Percentiles rank a stretch among this genome's conserved stretches.
Evolutionary conservation across 2,797 vertebrate genomes (phyloP).

Genomic region (Acipenser oxyrinchus): DNA sequence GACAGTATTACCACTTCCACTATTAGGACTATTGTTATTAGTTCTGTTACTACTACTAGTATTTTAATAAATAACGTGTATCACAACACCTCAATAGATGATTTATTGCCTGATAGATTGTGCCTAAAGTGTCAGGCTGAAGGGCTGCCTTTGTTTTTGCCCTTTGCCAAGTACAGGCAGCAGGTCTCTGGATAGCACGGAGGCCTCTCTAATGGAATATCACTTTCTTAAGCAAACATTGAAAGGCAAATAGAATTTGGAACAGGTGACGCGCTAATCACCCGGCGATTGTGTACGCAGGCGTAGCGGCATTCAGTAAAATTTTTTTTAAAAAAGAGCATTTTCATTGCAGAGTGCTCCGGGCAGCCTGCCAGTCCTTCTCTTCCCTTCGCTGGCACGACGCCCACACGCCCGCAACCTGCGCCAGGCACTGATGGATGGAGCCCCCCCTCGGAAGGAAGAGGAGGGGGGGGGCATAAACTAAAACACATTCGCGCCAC

Average conservation of each 20-base stretch:
- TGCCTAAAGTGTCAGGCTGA: too few relatives aligned
- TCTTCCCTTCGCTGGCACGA: slow-evolving; percentile 39
- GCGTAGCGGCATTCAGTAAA: slow-evolving; percentile 45
- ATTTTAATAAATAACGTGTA: too few relatives aligned
- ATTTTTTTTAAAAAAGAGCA: slow-evolving; percentile 16
- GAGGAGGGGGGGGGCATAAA: slow-evolving; percentile 41
- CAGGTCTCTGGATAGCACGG: too few relatives aligned
- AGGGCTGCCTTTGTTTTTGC: too few relatives aligned
- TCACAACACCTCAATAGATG: too few relatives aligned
- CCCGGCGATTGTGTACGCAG: slow-evolving; percentile 47
- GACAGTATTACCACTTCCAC: too few relatives aligned
- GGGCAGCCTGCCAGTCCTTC: slow-evolving; percentile 49
- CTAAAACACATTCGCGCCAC: slow-evolving; percentile 30
- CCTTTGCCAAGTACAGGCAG: too few relatives aligned
- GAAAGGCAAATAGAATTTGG: slow-evolving; percentile 61
- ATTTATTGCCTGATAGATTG: too few relatives aligned
- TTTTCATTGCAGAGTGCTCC: slow-evolving; percentile 21
- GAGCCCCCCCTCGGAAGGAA: slow-evolving; percentile 56
- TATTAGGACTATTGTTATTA: too few relatives aligned
- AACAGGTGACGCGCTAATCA: slow-evolving; percentile 53
- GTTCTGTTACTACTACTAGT: too few relatives aligned
- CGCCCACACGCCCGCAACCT: slow-evolving; percentile 23
- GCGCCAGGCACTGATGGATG: slow-evolving; percentile 58
- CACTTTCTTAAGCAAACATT: slow-evolving; percentile 33
- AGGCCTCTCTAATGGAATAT: slow-evolving; percentile 33